Percentiles rank a stretch among this genome's conserved stretches.
Conservation (phyloP, 2,888 invertebrate genomes). For the Scaptomyza cyrtandrae region DNA sequence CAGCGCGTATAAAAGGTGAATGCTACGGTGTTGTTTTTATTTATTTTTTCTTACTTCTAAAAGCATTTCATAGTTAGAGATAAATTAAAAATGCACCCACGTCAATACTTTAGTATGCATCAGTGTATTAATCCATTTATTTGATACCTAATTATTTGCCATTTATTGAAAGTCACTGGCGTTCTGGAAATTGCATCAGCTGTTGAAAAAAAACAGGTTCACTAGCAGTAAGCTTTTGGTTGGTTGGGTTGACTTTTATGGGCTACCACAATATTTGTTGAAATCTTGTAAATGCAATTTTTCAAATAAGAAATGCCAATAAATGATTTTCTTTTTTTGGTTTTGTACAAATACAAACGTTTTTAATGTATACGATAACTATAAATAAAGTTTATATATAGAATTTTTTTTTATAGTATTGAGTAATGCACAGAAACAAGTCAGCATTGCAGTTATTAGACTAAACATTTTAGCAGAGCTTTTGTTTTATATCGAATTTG, state of each 20-base stretch:
- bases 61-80: not conserved
- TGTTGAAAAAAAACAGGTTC: conserved; percentile 9
- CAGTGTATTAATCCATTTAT: not conserved
- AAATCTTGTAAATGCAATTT: conserved; percentile 1
- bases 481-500: conserved; percentile 60
- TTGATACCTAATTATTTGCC: not conserved
- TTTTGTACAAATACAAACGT: conserved; percentile 63
- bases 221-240: not conserved
- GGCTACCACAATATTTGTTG: conserved; percentile 9
- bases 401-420: conserved; percentile 63
- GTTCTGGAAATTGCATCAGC: conserved; percentile 24
- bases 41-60: not conserved
- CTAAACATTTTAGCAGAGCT: conserved; percentile 59
- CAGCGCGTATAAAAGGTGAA: conserved; percentile 7
- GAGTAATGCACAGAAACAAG: conserved; percentile 73
- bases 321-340: conserved; percentile 36
- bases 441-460: conserved; percentile 68
- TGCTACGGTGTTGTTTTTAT: not conserved
- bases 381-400: conserved; percentile 55
- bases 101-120: not conserved
- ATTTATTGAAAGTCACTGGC: not conserved
- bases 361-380: conserved; percentile 59
- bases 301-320: conserved; percentile 2
- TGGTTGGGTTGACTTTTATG: conserved; percentile 8
- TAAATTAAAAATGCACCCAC: not conserved